Percentiles rank a stretch among this genome's conserved stretches.
Evolutionary conservation across 2,888 invertebrate species (phyloP).

Genomic region (Trissolcus brochymenae): DNA sequence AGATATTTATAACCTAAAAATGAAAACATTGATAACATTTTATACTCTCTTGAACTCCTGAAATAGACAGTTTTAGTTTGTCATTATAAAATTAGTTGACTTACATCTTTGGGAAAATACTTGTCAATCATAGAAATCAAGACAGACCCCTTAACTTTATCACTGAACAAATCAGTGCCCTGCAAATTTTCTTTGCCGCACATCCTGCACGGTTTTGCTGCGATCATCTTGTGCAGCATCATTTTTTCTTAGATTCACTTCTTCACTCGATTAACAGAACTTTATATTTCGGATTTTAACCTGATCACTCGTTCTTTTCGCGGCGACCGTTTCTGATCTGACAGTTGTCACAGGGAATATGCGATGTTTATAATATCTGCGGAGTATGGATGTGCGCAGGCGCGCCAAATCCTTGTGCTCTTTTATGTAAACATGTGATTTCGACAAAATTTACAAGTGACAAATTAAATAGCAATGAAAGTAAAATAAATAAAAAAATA

Average conservation of each 20-base stretch:
- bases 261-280: neutral
- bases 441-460: constrained; percentile 6
- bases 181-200: constrained; percentile 72
- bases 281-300: neutral
- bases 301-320: neutral
- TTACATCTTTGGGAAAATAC: constrained; percentile 73
- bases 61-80: neutral
- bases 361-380: constrained; percentile 22
- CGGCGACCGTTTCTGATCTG: neutral
- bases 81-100: neutral
- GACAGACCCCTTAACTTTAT: constrained; percentile 72
- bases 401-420: constrained; percentile 7
- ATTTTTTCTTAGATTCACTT: constrained; percentile 51
- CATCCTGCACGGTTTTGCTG: constrained; percentile 67
- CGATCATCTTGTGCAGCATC: constrained; percentile 67
- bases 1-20: constrained; percentile 70
- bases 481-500: neutral
- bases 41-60: no score
- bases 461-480: neutral
- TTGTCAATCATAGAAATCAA: constrained; percentile 72
- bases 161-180: constrained; percentile 71
- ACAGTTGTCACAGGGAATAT: constrained; percentile 12
- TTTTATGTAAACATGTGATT: constrained; percentile 10
- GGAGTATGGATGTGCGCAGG: constrained; percentile 9
- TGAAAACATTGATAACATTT: no score